Base-by-base conservation (phyloP, 2,888 invertebrate genomes). In the Nephrocerus scutellatus region DNA sequence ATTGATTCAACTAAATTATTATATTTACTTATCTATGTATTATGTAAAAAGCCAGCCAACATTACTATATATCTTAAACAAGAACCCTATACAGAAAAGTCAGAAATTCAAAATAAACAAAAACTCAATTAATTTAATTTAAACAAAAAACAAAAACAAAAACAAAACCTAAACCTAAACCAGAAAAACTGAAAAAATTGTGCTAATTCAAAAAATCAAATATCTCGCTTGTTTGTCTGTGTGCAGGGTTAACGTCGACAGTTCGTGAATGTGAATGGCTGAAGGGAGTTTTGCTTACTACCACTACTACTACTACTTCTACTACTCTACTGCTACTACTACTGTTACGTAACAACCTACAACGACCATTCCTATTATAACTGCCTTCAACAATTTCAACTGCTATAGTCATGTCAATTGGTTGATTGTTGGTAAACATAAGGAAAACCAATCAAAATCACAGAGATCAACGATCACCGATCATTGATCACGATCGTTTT, bases 211-310 rank as follows among this genome's bases (percentile, higher is more conserved):
- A 22, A 22, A 22, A 22, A 55, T 51, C 54, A 60, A 57, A 57
- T 62, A 64, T 68, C 65, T 71, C 71, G 72, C 68, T 73, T 72
- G 72, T 72, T 71, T 74, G 73, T 73, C 73, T 74, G 74, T 74
- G 72, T 73, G 73, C 73, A 74, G 73, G 73, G 70, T 68, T 70
- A 69, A 70, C 56, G 55, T 54, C 53, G 54, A 48, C 30, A 34
- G 36, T 19, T 43, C 63, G 60, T 62, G 62, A 48, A 58, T 54
- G 39, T 44, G 38, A 44, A 30, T 40, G 46, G 28, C 38, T 41
- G 39, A 44, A 44, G 46, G 32, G 39, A 36, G 37, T 43, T 37
- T n/a, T n/a, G n/a, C n/a, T n/a, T n/a, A n/a, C n/a, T n/a, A n/a
- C n/a, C n/a, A n/a, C n/a, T n/a, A n/a, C n/a, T n/a, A n/a, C n/a